These are phyloP conservation scores for Eupithecia dodoneata DNA, from an alignment of 2,888 invertebrate genomes.

Conservation along the genomic window DNA sequence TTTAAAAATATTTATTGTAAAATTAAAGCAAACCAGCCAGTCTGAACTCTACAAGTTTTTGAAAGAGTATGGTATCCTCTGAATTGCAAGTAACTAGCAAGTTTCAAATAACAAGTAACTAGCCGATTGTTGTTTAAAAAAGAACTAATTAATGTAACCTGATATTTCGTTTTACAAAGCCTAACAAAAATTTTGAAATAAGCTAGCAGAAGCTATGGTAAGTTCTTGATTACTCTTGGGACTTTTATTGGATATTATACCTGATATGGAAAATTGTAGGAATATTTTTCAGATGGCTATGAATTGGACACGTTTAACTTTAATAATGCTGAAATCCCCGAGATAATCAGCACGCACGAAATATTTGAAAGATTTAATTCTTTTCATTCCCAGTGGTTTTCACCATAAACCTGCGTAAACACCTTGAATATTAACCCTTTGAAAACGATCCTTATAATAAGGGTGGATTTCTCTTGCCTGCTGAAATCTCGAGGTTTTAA, in stretches of 20 bases:
- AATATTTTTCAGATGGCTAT: constrained; percentile 35
- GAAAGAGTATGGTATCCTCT: background rate
- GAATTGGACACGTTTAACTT: constrained; percentile 37
- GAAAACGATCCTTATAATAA: background rate
- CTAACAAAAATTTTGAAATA: constrained; percentile 35
- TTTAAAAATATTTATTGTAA: background rate
- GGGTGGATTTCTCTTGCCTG: background rate
- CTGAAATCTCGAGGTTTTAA: constrained; percentile 29
- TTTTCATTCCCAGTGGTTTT: constrained; percentile 3
- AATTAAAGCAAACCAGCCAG: background rate
- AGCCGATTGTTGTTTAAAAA: background rate
- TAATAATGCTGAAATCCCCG: constrained; percentile 8
- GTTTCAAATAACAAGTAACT: background rate
- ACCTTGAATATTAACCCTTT: background rate
- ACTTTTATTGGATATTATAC: constrained; percentile 22
- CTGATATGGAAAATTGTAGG: constrained; percentile 28
- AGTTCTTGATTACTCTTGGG: constrained; percentile 48
- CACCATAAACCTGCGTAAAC: background rate
- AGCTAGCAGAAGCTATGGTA: constrained; percentile 63
- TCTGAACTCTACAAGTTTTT: background rate
- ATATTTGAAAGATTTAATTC: background rate
- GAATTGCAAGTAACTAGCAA: background rate
- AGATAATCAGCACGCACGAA: constrained; percentile 2
- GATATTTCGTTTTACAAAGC: constrained; percentile 14
- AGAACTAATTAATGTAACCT: constrained; percentile 8